Evolutionary conservation across 30 jellyfish, hydroid and myxozoan species (phyloP).

Genomic region (Aurelia coerulea): DNA sequence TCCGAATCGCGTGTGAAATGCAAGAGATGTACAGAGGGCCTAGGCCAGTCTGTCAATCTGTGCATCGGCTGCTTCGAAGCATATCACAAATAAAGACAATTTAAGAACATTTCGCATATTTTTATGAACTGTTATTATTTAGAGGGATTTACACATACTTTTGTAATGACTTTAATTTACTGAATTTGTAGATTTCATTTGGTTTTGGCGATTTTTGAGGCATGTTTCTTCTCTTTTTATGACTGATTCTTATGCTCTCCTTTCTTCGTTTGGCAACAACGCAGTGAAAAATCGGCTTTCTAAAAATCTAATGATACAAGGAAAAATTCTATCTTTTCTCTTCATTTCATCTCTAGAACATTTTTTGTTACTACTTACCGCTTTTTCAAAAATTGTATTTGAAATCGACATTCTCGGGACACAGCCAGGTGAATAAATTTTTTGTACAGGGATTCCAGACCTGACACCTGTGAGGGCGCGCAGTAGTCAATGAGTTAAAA

Average conservation of each 20-base stretch:
- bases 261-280: background rate
- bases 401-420: background rate
- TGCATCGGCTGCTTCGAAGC: conserved; percentile 3
- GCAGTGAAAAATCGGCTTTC: no score
- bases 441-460: background rate
- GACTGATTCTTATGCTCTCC: background rate
- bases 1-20: background rate
- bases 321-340: background rate
- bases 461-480: background rate
- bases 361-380: background rate
- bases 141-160: no score
- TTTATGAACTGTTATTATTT: no score
- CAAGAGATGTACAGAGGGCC: background rate
- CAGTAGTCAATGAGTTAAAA: conserved; percentile 1
- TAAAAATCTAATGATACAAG: no score
- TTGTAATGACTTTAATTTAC: no score
- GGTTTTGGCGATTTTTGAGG: background rate
- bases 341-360: background rate
- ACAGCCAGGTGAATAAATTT: background rate
- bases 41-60: background rate
- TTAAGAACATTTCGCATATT: background rate
- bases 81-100: background rate
- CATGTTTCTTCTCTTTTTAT: background rate
- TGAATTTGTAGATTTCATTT: no score
- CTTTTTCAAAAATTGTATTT: background rate